Conservation (phyloP, 2,888 invertebrate species). For the Andrena camellia region DNA sequence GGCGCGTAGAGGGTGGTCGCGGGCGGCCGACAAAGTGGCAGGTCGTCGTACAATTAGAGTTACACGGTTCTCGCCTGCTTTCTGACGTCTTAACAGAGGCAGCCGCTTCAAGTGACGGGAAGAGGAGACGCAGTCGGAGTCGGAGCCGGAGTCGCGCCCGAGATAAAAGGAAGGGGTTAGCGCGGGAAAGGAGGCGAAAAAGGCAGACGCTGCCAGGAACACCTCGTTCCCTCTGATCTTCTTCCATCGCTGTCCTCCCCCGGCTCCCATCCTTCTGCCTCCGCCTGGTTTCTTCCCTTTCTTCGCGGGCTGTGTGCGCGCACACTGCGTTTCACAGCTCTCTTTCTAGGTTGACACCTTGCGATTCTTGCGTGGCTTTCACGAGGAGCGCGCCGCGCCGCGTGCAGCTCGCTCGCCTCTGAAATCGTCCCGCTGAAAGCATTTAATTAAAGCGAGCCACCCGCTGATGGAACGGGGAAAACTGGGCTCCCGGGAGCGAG, state of each 20-base stretch:
- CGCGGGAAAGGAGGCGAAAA: slow-evolving; percentile 42
- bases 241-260: slow-evolving; percentile 17
- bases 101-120: slow-evolving; percentile 43
- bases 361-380: slow-evolving; percentile 73
- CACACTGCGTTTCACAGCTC: slow-evolving; percentile 63
- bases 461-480: slow-evolving; percentile 68
- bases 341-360: slow-evolving; percentile 78
- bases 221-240: slow-evolving; percentile 54
- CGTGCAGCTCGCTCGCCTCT: slow-evolving; percentile 66
- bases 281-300: slow-evolving; percentile 39
- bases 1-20: slow-evolving; percentile 21
- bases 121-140: slow-evolving; percentile 17
- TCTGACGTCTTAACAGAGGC: slow-evolving; percentile 58
- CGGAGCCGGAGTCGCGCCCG: slow-evolving; percentile 10
- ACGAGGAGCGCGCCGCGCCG: slow-evolving; percentile 57
- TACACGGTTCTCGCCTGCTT: slow-evolving; percentile 68
- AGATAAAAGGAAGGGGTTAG: slow-evolving; percentile 47
- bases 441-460: slow-evolving; percentile 79
- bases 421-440: slow-evolving; percentile 75
- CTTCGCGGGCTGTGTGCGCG: slow-evolving; percentile 35
- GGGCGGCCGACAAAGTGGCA: slow-evolving; percentile 64
- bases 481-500: slow-evolving; percentile 55
- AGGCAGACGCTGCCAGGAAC: slow-evolving; percentile 52
- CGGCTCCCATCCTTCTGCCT: slow-evolving; percentile 12
- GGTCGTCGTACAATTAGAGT: slow-evolving; percentile 66